These are phyloP conservation scores for Philopedon plagiatum DNA, from an alignment of 2,888 invertebrate species.

Conservation along the genomic window DNA sequence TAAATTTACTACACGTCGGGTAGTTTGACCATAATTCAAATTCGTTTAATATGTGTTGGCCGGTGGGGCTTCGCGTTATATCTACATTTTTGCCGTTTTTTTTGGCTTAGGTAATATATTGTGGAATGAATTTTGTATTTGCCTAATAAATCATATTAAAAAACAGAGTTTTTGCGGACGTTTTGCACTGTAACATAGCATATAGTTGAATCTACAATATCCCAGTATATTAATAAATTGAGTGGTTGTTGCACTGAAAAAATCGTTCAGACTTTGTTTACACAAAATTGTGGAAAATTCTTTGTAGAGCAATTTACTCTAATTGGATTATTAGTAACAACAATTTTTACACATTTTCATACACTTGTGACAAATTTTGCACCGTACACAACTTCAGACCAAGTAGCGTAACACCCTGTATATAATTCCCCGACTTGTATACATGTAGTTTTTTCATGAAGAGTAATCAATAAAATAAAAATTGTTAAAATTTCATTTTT, in stretches of 20 bases:
- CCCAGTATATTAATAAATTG: too few species aligned
- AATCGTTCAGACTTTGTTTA: too few species aligned
- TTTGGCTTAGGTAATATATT: background rate
- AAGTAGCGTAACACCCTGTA: constrained; percentile 30
- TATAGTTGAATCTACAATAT: too few species aligned
- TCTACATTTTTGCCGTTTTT: constrained; percentile 5
- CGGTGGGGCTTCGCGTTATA: constrained; percentile 25
- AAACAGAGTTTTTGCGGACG: background rate
- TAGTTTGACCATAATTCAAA: constrained; percentile 45
- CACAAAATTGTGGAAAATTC: too few species aligned
- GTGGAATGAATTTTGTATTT: constrained; percentile 8
- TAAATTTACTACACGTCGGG: constrained; percentile 47
- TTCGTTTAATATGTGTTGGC: constrained; percentile 41
- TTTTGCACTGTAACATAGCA: background rate
- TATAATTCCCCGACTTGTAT: background rate
- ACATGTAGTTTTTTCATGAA: background rate
- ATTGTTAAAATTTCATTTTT: too few species aligned
- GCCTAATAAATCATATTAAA: constrained; percentile 20
- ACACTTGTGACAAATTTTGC: too few species aligned
- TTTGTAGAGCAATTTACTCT: too few species aligned
- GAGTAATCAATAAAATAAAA: too few species aligned
- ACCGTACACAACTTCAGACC: constrained; percentile 28
- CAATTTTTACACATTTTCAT: too few species aligned
- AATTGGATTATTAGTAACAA: too few species aligned
- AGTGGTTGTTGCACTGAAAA: too few species aligned